Base-by-base conservation (phyloP, 2,113 vertebrate genomes). In the Syngnathus scovelli region DNA sequence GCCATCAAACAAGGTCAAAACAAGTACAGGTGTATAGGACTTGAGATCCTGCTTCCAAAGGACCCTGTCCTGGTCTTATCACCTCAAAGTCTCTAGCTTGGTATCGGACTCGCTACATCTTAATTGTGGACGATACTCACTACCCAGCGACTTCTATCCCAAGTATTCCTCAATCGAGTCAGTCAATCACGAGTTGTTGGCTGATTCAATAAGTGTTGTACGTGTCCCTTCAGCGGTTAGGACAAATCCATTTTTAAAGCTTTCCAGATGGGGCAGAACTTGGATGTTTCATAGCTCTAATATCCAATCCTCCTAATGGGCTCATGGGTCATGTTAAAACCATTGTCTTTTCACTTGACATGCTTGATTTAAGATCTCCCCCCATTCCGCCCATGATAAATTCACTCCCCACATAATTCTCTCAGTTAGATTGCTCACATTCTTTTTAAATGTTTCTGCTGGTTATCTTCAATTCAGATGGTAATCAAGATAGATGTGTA, bases 111-210 rank as follows among this genome's bases (percentile, higher is more conserved):
- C 59, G 48, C 78, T 75, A 69, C 68, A 76, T 83, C 58, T 84
- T 72, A 66, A 12, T 9, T 11, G 23, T 48, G 55, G 49, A 72
- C 43, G 77, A 71, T 67, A 70, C 41, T 83, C 78, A 55, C 54
- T 11, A 64, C 69, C 68, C 75, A 44, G 73, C 64, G 19, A 74
- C 75, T 86, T 86, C 83, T 82, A 73, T 76, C 67, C 21, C 75
- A 80, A 87, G 87, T 89, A 83, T 62, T 86, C 90, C 86, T 83
- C 71, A 81, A 87, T 88, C 72, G 76, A 69, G 81, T 74, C 79
- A 87, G 86, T 89, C 85, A 83, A 85, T 85, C 83, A 87, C 82
- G 79, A 84, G 82, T 81, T 83, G 64, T 78, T 84, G 81, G 84
- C 78, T 84, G 81, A 82, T 87, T 90, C 86, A 81, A 78, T 87